Conservation (phyloP, 1,140 invertebrate species). For the Leptinotarsa texana region DNA sequence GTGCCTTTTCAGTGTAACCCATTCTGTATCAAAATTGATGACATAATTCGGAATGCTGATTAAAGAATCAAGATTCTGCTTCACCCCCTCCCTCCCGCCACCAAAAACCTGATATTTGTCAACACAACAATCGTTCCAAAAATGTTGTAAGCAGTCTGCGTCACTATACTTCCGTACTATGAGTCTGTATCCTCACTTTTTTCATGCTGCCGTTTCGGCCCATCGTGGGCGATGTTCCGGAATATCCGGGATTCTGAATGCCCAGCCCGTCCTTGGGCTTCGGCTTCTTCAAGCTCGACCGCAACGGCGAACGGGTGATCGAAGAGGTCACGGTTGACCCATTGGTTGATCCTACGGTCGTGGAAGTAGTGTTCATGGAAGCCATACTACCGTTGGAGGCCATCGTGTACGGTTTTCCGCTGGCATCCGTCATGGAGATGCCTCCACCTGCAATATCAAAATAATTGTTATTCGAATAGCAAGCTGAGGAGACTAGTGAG, state of each 20-base stretch:
- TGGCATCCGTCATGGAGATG: constrained; percentile 80
- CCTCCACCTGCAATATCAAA: constrained; percentile 41
- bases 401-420: constrained; percentile 72
- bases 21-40: too few relatives aligned
- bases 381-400: constrained; percentile 77
- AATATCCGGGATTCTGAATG: constrained; percentile 85
- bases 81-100: too few relatives aligned
- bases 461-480: neutral
- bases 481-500: too few relatives aligned
- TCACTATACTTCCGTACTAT: constrained; percentile 78
- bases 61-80: too few relatives aligned
- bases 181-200: constrained; percentile 85
- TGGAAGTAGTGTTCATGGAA: constrained; percentile 74
- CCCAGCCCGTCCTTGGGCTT: constrained; percentile 68
- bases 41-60: too few relatives aligned
- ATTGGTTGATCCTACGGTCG: constrained; percentile 63
- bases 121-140: too few relatives aligned
- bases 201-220: constrained; percentile 82
- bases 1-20: too few relatives aligned
- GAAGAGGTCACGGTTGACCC: constrained; percentile 64
- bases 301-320: constrained; percentile 70
- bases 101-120: too few relatives aligned
- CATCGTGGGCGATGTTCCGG: constrained; percentile 76
- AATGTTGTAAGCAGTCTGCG: too few relatives aligned
- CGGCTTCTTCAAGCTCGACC: constrained; percentile 82